These are phyloP conservation scores for Busseola fusca DNA, from an alignment of 2,888 invertebrate genomes.

Conservation along the genomic window DNA sequence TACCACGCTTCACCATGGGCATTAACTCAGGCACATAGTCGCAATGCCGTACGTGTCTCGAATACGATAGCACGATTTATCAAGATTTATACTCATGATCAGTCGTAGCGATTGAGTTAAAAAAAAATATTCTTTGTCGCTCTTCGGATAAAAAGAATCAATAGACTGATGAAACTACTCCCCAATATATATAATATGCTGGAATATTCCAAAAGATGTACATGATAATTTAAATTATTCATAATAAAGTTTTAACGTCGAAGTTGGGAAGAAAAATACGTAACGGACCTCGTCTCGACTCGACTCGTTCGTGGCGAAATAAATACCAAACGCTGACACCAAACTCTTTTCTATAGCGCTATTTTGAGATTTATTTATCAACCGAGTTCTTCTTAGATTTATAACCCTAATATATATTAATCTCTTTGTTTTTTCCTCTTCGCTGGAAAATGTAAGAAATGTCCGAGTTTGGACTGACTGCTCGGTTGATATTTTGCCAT, in stretches of 20 bases:
- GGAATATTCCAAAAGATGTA: conserved; percentile 75
- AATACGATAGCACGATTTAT: conserved; percentile 75
- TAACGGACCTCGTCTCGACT: conserved; percentile 65
- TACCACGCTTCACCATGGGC: conserved; percentile 59
- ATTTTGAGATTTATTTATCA: conserved; percentile 76
- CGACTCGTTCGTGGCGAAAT: conserved; percentile 68
- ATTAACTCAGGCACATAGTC: conserved; percentile 71
- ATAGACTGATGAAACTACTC: conserved; percentile 50
- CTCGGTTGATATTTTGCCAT: conserved; percentile 51
- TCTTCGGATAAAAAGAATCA: conserved; percentile 57
- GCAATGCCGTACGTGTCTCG: conserved; percentile 73
- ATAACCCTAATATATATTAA: conserved; percentile 72
- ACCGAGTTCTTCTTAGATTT: conserved; percentile 72
- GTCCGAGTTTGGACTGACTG: conserved; percentile 46
- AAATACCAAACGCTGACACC: conserved; percentile 76
- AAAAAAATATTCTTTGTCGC: conserved; percentile 69
- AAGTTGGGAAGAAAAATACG: conserved; percentile 77
- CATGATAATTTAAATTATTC: conserved; percentile 83
- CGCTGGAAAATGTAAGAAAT: conserved; percentile 57
- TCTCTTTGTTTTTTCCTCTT: conserved; percentile 70
- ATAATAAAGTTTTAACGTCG: conserved; percentile 80
- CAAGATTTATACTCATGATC: conserved; percentile 72
- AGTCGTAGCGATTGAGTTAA: conserved; percentile 59
- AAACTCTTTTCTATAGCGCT: conserved; percentile 73
- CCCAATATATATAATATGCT: conserved; percentile 46